phyloP scores from a whole-genome alignment of 2,888 invertebrate genomes.

The Ypsolopha scabrella region DNA sequence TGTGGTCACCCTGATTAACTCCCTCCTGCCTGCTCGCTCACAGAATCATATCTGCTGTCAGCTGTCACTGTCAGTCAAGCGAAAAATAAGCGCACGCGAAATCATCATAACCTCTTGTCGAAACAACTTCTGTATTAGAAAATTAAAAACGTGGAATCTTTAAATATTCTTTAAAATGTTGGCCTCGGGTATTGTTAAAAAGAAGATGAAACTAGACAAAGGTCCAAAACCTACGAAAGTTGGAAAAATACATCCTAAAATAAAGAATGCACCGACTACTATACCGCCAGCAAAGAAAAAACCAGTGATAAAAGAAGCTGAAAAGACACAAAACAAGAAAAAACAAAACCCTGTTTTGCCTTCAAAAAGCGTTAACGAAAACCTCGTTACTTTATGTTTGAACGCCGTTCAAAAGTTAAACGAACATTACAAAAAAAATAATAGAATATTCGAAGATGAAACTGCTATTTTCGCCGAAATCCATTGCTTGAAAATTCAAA shows the following conservation, averaged over 20 bases:
- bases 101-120: background rate
- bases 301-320: slow-evolving; percentile 2
- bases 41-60: too few relatives aligned
- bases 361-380: slow-evolving; percentile 35
- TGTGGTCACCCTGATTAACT: too few relatives aligned
- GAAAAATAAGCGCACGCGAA: background rate
- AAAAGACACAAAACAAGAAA: slow-evolving; percentile 12
- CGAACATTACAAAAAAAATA: slow-evolving; percentile 36
- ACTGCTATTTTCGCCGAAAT: slow-evolving; percentile 72
- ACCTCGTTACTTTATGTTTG: slow-evolving; percentile 33
- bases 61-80: too few relatives aligned
- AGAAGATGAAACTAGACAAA: background rate
- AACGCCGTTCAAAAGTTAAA: slow-evolving; percentile 37
- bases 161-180: background rate
- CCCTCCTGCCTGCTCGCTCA: too few relatives aligned
- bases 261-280: background rate
- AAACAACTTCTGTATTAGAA: background rate
- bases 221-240: background rate
- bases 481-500: slow-evolving; percentile 74
- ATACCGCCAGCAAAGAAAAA: slow-evolving; percentile 2
- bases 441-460: slow-evolving; percentile 68
- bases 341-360: slow-evolving; percentile 46
- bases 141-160: background rate
- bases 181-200: background rate
- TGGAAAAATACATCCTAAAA: background rate